A percentile compares a stretch with the other conserved stretches of the same genome.
Evolutionary conservation across 2,888 invertebrate species (phyloP).

Genomic region (Hirtodrosophila alboralis): DNA sequence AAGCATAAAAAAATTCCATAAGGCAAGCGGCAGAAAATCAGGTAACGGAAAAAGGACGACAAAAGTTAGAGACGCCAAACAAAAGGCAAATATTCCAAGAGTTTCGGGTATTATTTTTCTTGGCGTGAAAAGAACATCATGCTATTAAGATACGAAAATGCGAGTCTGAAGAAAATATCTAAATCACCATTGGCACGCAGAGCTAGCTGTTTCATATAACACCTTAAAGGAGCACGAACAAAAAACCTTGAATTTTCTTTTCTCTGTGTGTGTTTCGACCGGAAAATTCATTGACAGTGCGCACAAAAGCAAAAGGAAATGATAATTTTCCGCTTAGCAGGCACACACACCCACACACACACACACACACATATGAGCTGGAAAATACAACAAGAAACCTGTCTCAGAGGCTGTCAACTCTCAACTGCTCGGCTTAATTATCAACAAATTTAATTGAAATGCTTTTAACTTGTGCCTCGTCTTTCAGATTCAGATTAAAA

Average conservation of each 20-base stretch:
- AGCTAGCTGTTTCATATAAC: no score
- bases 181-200: slow-evolving; percentile 60
- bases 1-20: slow-evolving; percentile 57
- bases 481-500: slow-evolving; percentile 2
- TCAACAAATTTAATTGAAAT: slow-evolving; percentile 40
- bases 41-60: slow-evolving; percentile 17
- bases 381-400: not conserved
- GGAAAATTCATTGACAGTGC: slow-evolving; percentile 62
- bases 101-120: no score
- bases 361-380: slow-evolving; percentile 17
- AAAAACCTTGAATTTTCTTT: slow-evolving; percentile 65
- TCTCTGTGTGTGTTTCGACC: slow-evolving; percentile 25
- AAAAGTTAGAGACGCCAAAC: slow-evolving; percentile 34
- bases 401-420: slow-evolving; percentile 22
- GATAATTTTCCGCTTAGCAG: slow-evolving; percentile 70
- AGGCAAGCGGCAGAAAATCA: slow-evolving; percentile 34
- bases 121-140: slow-evolving; percentile 67
- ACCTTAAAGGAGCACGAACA: slow-evolving; percentile 37
- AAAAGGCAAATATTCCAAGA: slow-evolving; percentile 28
- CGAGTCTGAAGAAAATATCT: slow-evolving; percentile 43
- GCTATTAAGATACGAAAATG: slow-evolving; percentile 48
- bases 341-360: slow-evolving; percentile 20
- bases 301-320: slow-evolving; percentile 70
- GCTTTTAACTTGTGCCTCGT: slow-evolving; percentile 19
- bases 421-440: slow-evolving; percentile 38